phyloP scores from a whole-genome alignment of 2,888 invertebrate genomes.

The Autographa gamma region DNA sequence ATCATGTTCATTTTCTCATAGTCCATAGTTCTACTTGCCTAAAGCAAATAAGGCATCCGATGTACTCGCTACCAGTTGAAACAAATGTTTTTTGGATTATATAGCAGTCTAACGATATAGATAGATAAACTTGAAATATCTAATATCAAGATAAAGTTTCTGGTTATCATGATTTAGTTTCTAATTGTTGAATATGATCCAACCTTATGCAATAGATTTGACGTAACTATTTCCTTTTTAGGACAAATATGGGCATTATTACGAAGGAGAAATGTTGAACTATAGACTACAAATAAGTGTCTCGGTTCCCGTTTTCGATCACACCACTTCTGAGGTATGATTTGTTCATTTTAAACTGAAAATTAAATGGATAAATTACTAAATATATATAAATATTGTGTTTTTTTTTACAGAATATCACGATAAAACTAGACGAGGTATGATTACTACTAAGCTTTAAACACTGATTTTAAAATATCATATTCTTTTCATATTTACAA shows the following conservation, averaged over 20 bases:
- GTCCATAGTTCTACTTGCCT: no score
- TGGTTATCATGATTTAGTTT: neutral
- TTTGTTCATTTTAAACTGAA: neutral
- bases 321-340: slow-evolving; percentile 75
- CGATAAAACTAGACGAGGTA: slow-evolving; percentile 77
- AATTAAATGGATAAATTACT: neutral
- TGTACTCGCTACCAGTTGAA: no score
- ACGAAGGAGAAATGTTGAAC: slow-evolving; percentile 79
- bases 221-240: slow-evolving; percentile 45
- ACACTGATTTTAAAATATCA: no score
- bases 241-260: slow-evolving; percentile 80
- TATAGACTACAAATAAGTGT: slow-evolving; percentile 82
- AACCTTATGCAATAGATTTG: neutral
- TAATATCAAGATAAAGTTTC: neutral
- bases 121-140: neutral
- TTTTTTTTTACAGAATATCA: slow-evolving; percentile 80
- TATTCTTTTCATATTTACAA: no score
- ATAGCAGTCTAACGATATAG: neutral
- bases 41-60: no score
- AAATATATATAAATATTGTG: slow-evolving; percentile 9
- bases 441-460: slow-evolving; percentile 30
- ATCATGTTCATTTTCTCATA: no score
- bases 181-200: neutral
- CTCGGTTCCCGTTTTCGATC: slow-evolving; percentile 82
- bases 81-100: neutral